phyloP scores from a whole-genome alignment of 2,888 invertebrate species.

The Cryptus armator region DNA sequence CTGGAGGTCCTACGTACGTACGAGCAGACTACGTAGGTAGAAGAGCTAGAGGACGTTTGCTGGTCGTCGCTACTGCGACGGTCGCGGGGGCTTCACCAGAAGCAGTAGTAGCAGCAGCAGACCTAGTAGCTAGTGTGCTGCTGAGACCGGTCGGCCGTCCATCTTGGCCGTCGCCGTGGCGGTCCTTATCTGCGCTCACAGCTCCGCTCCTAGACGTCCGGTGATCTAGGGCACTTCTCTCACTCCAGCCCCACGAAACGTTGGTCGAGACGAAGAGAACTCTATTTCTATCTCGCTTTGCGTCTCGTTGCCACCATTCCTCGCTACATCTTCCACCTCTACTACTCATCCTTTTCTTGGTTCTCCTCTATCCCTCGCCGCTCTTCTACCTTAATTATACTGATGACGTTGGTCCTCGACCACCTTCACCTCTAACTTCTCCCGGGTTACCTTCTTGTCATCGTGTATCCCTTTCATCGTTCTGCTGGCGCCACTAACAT shows the following conservation, averaged over 20 bases:
- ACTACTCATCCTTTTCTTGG: constrained; percentile 62
- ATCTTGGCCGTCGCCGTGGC: constrained; percentile 85
- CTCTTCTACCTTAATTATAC: constrained; percentile 80
- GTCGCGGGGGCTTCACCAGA: constrained; percentile 63
- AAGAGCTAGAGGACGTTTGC: constrained; percentile 63
- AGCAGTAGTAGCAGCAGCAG: constrained; percentile 68
- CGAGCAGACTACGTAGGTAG: constrained; percentile 53
- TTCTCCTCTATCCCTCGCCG: constrained; percentile 64
- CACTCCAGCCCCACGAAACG: constrained; percentile 62
- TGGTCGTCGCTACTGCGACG: constrained; percentile 49
- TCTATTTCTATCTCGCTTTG: constrained; percentile 65
- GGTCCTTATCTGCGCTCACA: constrained; percentile 85
- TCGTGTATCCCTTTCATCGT: constrained; percentile 28
- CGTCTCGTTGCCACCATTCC: constrained; percentile 60
- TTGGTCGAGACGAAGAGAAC: constrained; percentile 45
- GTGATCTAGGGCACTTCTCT: constrained; percentile 84
- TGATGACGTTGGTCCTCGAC: constrained; percentile 63
- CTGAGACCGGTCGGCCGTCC: constrained; percentile 84
- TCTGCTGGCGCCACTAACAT: neutral
- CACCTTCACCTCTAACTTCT: constrained; percentile 52
- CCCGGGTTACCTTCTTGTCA: constrained; percentile 27
- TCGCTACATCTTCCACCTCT: constrained; percentile 61
- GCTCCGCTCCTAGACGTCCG: constrained; percentile 84
- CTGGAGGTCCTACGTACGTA: constrained; percentile 56
- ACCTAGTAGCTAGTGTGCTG: constrained; percentile 74